These are phyloP conservation scores for Peucedramus taeniatus DNA, from an alignment of 2,113 vertebrate genomes.

Conservation along the genomic window DNA sequence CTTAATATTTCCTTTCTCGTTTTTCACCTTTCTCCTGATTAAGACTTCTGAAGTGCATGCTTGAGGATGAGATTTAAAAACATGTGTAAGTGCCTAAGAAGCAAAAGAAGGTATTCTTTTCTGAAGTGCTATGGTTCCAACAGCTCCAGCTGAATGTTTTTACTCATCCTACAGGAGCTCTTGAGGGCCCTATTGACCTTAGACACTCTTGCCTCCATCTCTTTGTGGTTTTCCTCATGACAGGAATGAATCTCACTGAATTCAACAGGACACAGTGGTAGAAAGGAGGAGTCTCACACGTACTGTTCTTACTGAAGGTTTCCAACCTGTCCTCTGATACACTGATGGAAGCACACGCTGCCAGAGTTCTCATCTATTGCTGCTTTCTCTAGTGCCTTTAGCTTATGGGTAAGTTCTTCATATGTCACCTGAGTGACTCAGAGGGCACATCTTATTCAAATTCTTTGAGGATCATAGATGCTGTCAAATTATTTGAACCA, in stretches of 20 bases:
- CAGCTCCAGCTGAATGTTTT: background rate
- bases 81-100: background rate
- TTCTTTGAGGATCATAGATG: background rate
- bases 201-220: background rate
- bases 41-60: background rate
- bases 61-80: background rate
- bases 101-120: background rate
- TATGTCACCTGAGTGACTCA: background rate
- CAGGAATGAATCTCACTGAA: background rate
- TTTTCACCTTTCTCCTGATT: background rate
- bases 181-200: background rate
- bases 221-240: background rate
- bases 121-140: background rate
- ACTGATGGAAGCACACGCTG: background rate
- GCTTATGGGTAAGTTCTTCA: background rate
- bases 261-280: background rate
- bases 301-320: background rate
- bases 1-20: background rate
- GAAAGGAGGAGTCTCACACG: background rate
- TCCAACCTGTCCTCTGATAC: background rate
- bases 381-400: background rate
- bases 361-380: background rate
- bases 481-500: background rate
- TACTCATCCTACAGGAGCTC: background rate
- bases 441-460: background rate